Evolutionary conservation across 2,888 invertebrate species (phyloP).

Genomic region (Melieria crassipennis): DNA sequence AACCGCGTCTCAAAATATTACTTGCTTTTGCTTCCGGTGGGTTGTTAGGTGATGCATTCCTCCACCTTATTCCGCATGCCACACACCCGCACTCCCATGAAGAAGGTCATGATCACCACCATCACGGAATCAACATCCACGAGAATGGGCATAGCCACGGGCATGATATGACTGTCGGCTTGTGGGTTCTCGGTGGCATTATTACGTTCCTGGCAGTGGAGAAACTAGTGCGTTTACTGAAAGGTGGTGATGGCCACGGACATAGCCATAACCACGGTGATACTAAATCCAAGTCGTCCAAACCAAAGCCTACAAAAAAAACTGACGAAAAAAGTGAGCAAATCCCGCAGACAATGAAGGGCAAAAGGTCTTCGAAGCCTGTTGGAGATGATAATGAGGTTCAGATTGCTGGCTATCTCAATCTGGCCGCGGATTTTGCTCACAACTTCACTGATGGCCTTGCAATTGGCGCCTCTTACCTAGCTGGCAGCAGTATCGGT

Average conservation of each 20-base stretch:
- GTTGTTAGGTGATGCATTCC: constrained; percentile 96
- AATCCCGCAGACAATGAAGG: constrained; percentile 59
- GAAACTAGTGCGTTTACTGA: constrained; percentile 87
- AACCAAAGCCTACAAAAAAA: constrained; percentile 36
- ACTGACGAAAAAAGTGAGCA: constrained; percentile 48
- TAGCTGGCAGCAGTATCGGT: constrained; percentile 89
- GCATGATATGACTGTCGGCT: constrained; percentile 90
- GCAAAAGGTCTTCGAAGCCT: constrained; percentile 64
- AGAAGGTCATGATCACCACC: constrained; percentile 58
- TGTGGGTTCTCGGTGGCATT: constrained; percentile 94
- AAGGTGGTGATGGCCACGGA: constrained; percentile 74
- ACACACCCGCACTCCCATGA: constrained; percentile 70
- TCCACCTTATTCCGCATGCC: constrained; percentile 98
- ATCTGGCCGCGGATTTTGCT: constrained; percentile 96
- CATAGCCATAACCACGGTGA: constrained; percentile 53
- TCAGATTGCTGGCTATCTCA: constrained; percentile 89
- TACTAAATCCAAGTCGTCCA: constrained; percentile 42
- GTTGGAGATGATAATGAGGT: constrained; percentile 67
- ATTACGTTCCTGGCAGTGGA: constrained; percentile 93
- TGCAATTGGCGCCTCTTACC: constrained; percentile 97
- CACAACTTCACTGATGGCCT: constrained; percentile 99
- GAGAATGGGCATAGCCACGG: constrained; percentile 50
- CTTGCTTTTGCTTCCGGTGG: constrained; percentile 95
- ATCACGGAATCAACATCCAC: constrained; percentile 61
- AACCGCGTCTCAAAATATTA: constrained; percentile 88